These are phyloP conservation scores for Dynastes grantii DNA, from an alignment of 2,888 invertebrate genomes.

Conservation along the genomic window DNA sequence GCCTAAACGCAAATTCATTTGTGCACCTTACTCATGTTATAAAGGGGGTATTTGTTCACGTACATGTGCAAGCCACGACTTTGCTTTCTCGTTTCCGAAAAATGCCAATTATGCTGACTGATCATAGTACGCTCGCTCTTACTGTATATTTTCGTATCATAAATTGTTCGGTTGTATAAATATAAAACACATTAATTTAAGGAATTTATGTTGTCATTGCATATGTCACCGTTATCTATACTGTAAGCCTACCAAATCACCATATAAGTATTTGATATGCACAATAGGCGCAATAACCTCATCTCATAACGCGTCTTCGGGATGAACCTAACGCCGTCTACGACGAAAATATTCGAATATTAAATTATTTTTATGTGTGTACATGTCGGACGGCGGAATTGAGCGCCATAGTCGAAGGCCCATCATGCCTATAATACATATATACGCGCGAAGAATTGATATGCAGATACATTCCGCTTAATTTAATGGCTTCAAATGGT, in stretches of 20 bases:
- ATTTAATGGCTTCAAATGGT: slow-evolving; percentile 43
- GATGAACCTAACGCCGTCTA: slow-evolving; percentile 20
- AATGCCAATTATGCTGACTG: too few species aligned
- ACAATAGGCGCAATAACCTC: slow-evolving; percentile 5
- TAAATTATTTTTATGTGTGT: slow-evolving; percentile 39
- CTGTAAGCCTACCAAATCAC: slow-evolving; percentile 1
- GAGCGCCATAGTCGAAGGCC: slow-evolving; percentile 6
- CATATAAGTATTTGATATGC: background rate
- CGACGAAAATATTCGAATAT: slow-evolving; percentile 35
- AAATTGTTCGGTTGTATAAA: too few species aligned
- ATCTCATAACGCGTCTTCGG: background rate
- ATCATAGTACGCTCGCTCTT: too few species aligned
- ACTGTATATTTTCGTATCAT: too few species aligned
- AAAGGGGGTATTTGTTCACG: too few species aligned
- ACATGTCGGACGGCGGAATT: slow-evolving; percentile 27
- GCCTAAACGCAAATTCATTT: too few species aligned
- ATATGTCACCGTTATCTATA: background rate
- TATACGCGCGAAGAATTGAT: slow-evolving; percentile 14
- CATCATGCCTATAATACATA: background rate
- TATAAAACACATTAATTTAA: too few species aligned
- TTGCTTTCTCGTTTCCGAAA: too few species aligned
- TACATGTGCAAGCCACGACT: too few species aligned
- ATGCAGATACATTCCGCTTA: slow-evolving; percentile 34
- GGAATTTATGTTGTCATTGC: too few species aligned
- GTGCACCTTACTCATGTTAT: too few species aligned